phyloP scores from a whole-genome alignment of 2,113 vertebrate genomes.

The Catharus fuscescens region DNA sequence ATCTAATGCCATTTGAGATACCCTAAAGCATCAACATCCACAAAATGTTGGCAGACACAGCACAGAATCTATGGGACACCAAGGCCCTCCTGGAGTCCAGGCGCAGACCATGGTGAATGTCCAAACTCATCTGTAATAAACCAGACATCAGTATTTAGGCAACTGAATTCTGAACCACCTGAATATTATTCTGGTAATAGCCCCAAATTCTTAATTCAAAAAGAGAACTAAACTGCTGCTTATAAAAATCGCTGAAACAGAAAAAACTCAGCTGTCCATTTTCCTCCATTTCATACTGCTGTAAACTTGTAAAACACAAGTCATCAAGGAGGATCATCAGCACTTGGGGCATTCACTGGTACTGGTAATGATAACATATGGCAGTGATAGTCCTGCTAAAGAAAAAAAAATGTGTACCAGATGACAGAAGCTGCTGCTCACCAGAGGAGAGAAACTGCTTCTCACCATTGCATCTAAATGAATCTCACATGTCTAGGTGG shows the following conservation, averaged over 20 bases:
- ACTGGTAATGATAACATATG: neutral
- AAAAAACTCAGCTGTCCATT: neutral
- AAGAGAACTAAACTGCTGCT: neutral
- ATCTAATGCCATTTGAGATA: neutral
- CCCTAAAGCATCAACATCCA: neutral
- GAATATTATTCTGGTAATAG: neutral
- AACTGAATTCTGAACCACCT: neutral
- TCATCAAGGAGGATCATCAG: neutral
- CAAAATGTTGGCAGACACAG: neutral
- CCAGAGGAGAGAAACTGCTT: neutral
- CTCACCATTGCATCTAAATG: neutral
- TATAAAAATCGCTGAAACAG: neutral
- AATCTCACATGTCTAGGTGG: neutral
- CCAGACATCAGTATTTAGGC: neutral
- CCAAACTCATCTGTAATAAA: neutral
- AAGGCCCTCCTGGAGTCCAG: neutral
- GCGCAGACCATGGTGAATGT: neutral
- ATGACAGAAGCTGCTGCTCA: neutral
- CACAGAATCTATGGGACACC: neutral
- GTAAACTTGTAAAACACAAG: neutral
- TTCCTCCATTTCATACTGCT: neutral
- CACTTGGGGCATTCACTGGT: neutral
- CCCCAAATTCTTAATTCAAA: neutral
- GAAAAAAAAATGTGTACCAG: neutral
- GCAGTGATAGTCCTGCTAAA: neutral